Percentiles rank a stretch among this genome's conserved stretches.
phyloP scores from a whole-genome alignment of 2,888 invertebrate species.

The Orthosia gothica region DNA sequence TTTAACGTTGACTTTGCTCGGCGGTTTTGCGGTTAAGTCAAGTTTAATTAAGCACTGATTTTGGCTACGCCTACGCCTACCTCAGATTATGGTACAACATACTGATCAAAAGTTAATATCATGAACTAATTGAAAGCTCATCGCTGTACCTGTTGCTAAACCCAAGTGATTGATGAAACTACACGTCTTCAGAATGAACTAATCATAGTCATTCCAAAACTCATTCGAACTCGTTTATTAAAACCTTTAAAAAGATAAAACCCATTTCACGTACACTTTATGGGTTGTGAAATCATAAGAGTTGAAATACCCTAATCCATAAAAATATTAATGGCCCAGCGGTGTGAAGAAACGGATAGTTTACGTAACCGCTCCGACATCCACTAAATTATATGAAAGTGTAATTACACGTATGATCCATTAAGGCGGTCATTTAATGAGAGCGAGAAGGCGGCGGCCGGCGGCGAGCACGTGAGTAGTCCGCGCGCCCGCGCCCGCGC shows the following conservation, averaged over 20 bases:
- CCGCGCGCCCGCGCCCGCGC: slow-evolving; percentile 35
- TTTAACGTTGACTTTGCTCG: slow-evolving; percentile 6
- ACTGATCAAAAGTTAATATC: slow-evolving; percentile 7
- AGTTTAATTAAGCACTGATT: background rate
- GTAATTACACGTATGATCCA: slow-evolving; percentile 83
- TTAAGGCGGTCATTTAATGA: slow-evolving; percentile 80
- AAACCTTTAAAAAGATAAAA: slow-evolving; percentile 34
- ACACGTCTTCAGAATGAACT: slow-evolving; percentile 19
- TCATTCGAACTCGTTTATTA: slow-evolving; percentile 10
- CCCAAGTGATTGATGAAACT: slow-evolving; percentile 27
- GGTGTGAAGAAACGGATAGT: slow-evolving; percentile 69
- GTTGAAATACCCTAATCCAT: slow-evolving; percentile 59
- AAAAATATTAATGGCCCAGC: slow-evolving; percentile 67
- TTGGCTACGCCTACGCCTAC: background rate
- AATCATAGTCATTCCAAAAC: slow-evolving; percentile 19
- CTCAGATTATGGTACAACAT: background rate
- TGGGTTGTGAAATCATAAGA: slow-evolving; percentile 51
- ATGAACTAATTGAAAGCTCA: slow-evolving; percentile 19
- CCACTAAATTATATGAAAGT: slow-evolving; percentile 81
- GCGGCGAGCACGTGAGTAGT: slow-evolving; percentile 40
- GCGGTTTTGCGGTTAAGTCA: background rate
- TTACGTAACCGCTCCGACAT: slow-evolving; percentile 75
- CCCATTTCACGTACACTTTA: slow-evolving; percentile 29
- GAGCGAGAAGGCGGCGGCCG: slow-evolving; percentile 65
- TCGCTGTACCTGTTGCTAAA: slow-evolving; percentile 30